phyloP scores from a whole-genome alignment of 2,113 vertebrate species.

The Corythornis vintsioides region DNA sequence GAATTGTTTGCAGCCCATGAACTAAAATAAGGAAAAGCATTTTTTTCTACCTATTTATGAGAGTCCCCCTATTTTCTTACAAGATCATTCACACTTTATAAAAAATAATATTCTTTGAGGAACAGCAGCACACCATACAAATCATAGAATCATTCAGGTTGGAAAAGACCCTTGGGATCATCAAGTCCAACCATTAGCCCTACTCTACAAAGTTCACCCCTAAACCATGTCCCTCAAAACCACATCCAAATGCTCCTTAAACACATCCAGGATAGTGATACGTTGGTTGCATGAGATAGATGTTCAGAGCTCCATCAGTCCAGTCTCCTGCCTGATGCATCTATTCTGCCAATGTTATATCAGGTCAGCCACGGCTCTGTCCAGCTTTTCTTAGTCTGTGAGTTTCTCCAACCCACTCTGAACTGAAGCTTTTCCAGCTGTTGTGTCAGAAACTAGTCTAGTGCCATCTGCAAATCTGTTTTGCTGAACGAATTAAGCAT shows the following conservation, averaged over 20 bases:
- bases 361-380: neutral
- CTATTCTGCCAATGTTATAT: neutral
- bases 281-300: neutral
- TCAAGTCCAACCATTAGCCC: no score
- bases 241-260: no score
- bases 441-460: neutral
- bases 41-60: neutral
- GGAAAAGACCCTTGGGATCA: no score
- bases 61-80: neutral
- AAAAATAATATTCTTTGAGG: neutral
- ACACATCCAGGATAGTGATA: no score
- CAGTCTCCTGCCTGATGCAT: neutral
- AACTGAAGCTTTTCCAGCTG: neutral
- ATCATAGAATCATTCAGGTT: neutral
- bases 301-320: neutral
- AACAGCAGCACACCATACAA: neutral
- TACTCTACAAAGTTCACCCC: no score
- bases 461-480: neutral
- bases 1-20: neutral
- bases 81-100: neutral
- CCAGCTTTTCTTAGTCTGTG: neutral
- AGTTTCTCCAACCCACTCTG: neutral
- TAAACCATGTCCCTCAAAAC: no score
- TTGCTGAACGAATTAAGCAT: neutral
- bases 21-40: neutral